These are phyloP conservation scores for Cryptosula pallasiana DNA, from an alignment of 2,888 invertebrate genomes.

Conservation along the genomic window DNA sequence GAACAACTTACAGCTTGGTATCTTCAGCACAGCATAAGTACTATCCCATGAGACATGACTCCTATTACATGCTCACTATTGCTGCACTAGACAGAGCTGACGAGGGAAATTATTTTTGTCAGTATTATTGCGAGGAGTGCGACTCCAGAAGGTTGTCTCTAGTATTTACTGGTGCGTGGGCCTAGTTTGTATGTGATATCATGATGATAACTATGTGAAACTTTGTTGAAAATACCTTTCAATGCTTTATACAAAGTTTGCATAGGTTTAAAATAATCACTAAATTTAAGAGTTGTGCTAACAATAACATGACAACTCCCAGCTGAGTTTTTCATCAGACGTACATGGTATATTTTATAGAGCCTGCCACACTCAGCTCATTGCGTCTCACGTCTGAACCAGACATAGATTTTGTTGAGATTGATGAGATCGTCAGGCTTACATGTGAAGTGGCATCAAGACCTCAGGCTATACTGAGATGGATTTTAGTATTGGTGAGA, in stretches of 20 bases:
- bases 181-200: no score
- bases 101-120: constrained; percentile 13
- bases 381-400: neutral
- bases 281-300: no score
- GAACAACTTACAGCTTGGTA: neutral
- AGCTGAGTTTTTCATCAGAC: no score
- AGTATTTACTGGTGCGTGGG: neutral
- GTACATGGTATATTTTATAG: no score
- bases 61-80: constrained; percentile 7
- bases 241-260: no score
- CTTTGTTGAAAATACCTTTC: no score
- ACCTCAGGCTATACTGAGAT: neutral
- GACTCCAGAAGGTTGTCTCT: neutral
- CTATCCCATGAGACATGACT: neutral
- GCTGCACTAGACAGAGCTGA: neutral
- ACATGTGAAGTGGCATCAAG: neutral
- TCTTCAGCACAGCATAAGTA: neutral
- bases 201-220: no score
- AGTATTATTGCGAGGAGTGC: constrained; percentile 20
- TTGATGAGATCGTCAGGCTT: neutral
- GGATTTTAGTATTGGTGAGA: constrained; percentile 3
- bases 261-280: no score
- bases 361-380: neutral
- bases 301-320: no score
- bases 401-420: constrained; percentile 17